These are phyloP conservation scores for Pseudachorutes palmiensis DNA, from an alignment of 1,140 invertebrate species.

Conservation along the genomic window DNA sequence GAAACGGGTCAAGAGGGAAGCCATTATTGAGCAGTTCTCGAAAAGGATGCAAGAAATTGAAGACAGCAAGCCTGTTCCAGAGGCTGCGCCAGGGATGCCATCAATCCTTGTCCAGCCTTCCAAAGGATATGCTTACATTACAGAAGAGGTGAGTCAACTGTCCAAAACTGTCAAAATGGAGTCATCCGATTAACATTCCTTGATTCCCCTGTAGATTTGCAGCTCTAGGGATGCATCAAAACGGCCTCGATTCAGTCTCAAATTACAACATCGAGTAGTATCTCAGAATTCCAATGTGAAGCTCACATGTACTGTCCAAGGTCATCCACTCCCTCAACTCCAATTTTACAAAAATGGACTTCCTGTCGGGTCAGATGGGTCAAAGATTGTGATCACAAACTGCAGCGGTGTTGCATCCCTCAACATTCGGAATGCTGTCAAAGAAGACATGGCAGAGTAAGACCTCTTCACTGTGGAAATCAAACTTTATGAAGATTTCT, in stretches of 20 bases:
- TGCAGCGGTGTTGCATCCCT: constrained; percentile 62
- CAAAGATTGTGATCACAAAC: constrained; percentile 50
- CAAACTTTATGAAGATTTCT: too few relatives aligned
- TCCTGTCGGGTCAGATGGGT: constrained; percentile 40
- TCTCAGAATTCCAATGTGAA: constrained; percentile 58
- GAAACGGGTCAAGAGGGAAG: neutral
- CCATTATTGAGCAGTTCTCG: neutral
- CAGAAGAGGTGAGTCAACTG: constrained; percentile 4
- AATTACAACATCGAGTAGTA: constrained; percentile 64
- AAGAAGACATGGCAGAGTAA: constrained; percentile 32
- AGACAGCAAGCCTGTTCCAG: neutral
- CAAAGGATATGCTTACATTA: constrained; percentile 20
- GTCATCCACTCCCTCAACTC: constrained; percentile 66
- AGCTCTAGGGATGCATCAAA: constrained; percentile 6
- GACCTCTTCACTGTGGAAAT: constrained; percentile 48
- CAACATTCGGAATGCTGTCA: constrained; percentile 54
- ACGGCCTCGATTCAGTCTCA: constrained; percentile 67
- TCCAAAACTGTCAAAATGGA: neutral
- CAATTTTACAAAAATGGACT: constrained; percentile 74
- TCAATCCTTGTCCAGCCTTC: neutral
- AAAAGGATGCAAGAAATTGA: constrained; percentile 4
- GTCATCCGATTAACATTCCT: neutral
- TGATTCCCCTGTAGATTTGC: neutral
- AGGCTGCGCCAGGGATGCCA: neutral
- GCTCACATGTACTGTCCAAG: constrained; percentile 74